Conservation (phyloP, 2,888 invertebrate genomes). For the Drosophila phalerata region DNA sequence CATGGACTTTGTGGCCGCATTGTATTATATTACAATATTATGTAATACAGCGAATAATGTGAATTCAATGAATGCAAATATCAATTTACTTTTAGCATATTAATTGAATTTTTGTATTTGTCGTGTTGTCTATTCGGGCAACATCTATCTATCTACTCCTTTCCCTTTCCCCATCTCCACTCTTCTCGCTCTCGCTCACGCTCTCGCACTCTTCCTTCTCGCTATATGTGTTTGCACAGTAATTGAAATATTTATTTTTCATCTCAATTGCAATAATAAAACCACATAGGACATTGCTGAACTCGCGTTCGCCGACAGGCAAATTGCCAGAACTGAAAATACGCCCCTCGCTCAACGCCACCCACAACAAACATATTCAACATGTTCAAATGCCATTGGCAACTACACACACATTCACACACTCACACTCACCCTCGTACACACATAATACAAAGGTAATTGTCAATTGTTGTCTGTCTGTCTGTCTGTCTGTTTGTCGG, state of each 20-base stretch:
- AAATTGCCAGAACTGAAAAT: constrained; percentile 35
- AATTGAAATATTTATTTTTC: constrained; percentile 81
- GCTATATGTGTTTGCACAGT: constrained; percentile 49
- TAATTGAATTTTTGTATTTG: constrained; percentile 78
- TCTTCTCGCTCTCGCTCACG: not conserved
- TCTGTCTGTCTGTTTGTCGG: constrained; percentile 36
- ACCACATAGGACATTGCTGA: constrained; percentile 63
- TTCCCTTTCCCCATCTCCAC: not conserved
- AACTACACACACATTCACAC: constrained; percentile 10
- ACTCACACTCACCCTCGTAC: not conserved
- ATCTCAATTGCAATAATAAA: constrained; percentile 76
- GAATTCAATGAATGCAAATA: constrained; percentile 69
- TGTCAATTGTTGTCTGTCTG: constrained; percentile 59
- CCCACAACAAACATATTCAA: constrained; percentile 3
- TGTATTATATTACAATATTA: constrained; percentile 49
- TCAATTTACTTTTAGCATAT: constrained; percentile 80
- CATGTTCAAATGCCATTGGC: constrained; percentile 44
- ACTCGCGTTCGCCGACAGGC: constrained; percentile 53
- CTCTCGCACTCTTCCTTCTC: not conserved
- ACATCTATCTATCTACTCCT: constrained; percentile 4
- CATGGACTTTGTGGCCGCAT: constrained; percentile 49
- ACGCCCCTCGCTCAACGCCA: constrained; percentile 1
- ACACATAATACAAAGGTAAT: constrained; percentile 66
- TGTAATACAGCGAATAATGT: constrained; percentile 60
- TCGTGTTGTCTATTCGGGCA: constrained; percentile 62